Base-by-base conservation (phyloP, 2,888 invertebrate species). In the Platynereis dumerilii region DNA sequence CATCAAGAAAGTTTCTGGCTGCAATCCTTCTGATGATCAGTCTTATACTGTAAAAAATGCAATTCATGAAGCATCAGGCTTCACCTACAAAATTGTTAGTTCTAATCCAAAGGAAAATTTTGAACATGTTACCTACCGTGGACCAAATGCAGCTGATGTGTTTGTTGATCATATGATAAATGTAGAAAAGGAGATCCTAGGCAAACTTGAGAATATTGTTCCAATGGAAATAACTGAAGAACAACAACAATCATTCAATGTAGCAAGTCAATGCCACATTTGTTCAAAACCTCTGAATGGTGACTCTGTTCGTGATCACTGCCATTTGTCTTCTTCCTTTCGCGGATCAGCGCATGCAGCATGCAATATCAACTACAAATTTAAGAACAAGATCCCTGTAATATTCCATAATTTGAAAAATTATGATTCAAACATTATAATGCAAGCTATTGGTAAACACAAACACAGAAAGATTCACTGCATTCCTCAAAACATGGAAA, bases 401-500 rank as follows among this genome's bases (percentile, higher is more conserved):
- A 5, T 34, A 7, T 34, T 34, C 34, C 34, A 34, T 12, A 34
- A 34, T 34, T 12, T 34, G 12, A 5, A 7, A 52, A 7, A 17
- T 3, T 52, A 20, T 22, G 52, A 52, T 17, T 52, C 52, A 7
- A 3, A 52, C 17, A 20, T 52, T 7, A 52, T 52, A 10, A 22
- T 52, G n/a, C 5, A 52, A 52, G 52, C 20, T 10, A 20, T 52
- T 5, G 52, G 52, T 7, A 5, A 52, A 52, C 20, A 20, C 5
- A 52, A 52, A 52, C 20, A 52, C 20, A 52, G 17, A 17, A 52
- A 17, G 24, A 20, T 71, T 39, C 45, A 39, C 12, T 68, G 72
- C 27, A 72, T 73, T 58, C 68, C 73, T 20, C n/a, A n/a, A n/a
- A 69, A 74, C 54, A 62, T 66, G 57, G 70, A 73, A 67, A 71